Conservation (phyloP, 2,888 invertebrate genomes). For the Napeogenes inachia region DNA sequence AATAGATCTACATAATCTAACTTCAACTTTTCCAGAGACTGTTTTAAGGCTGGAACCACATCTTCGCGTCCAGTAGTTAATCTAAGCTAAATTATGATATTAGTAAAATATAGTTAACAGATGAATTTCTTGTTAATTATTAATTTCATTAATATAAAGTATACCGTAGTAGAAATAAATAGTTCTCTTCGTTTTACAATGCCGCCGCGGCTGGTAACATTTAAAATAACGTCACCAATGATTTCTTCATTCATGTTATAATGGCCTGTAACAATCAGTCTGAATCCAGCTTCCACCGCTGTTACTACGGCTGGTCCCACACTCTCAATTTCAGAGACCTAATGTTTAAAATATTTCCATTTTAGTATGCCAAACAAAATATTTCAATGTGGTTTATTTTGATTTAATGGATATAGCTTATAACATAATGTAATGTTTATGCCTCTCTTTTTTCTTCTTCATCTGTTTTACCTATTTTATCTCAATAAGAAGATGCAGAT, state of each 20-base stretch:
- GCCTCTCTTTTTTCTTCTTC: too few species aligned
- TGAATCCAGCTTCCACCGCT: conserved; percentile 54
- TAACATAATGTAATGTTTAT: too few species aligned
- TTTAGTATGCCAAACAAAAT: too few species aligned
- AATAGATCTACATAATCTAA: conserved; percentile 25
- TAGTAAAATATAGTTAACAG: not conserved
- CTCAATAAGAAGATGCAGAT: too few species aligned
- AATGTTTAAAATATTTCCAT: too few species aligned
- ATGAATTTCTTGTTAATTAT: not conserved
- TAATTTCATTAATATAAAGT: not conserved
- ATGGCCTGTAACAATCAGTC: conserved; percentile 59
- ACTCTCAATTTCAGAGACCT: not conserved
- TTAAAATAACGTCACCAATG: conserved; percentile 41
- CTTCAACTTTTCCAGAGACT: conserved; percentile 2
- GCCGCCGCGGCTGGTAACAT: conserved; percentile 61
- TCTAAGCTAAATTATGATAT: not conserved
- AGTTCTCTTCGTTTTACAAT: conserved; percentile 61
- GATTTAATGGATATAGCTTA: too few species aligned
- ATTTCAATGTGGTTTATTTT: too few species aligned
- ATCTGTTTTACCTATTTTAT: too few species aligned
- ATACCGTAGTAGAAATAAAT: conserved; percentile 59
- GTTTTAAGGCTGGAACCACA: conserved; percentile 35
- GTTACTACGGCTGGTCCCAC: conserved; percentile 21
- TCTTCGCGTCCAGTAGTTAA: conserved; percentile 17
- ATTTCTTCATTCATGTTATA: too few species aligned